Evolutionary conservation across 2,797 vertebrate genomes (phyloP).

Genomic region (Spheniscus humboldti): DNA sequence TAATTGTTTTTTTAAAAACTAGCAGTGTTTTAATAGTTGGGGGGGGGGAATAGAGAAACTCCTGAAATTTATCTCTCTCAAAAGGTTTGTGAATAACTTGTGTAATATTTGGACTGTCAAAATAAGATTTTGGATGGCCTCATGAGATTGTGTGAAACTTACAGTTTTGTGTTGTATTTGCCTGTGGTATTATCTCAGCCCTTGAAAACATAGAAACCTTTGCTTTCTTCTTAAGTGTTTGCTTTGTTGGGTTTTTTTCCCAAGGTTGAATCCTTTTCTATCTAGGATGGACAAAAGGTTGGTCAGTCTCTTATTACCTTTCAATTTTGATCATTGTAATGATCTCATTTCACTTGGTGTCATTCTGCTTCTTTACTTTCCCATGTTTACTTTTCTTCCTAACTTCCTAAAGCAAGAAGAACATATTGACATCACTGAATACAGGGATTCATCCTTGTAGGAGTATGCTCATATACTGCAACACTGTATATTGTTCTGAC

Average conservation of each 20-base stretch:
- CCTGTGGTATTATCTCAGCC: background rate
- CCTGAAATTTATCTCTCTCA: background rate
- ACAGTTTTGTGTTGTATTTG: background rate
- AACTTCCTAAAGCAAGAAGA: background rate
- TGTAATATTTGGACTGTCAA: background rate
- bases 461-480: background rate
- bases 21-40: background rate
- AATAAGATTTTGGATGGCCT: background rate
- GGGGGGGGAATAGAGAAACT: background rate
- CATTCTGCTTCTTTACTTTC: background rate
- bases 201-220: background rate
- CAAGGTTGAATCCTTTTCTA: background rate
- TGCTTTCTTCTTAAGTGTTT: background rate
- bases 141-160: background rate
- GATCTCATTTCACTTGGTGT: background rate
- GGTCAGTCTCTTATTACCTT: background rate
- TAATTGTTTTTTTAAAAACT: background rate
- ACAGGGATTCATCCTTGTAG: background rate
- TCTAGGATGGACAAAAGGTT: background rate
- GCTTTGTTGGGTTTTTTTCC: background rate
- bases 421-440: background rate
- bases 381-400: background rate
- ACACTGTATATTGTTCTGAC: background rate
- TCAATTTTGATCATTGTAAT: background rate
- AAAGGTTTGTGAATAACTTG: background rate